Conservation (phyloP, 92 coral and sea anemone species). For the Phenganax stokvisi region DNA sequence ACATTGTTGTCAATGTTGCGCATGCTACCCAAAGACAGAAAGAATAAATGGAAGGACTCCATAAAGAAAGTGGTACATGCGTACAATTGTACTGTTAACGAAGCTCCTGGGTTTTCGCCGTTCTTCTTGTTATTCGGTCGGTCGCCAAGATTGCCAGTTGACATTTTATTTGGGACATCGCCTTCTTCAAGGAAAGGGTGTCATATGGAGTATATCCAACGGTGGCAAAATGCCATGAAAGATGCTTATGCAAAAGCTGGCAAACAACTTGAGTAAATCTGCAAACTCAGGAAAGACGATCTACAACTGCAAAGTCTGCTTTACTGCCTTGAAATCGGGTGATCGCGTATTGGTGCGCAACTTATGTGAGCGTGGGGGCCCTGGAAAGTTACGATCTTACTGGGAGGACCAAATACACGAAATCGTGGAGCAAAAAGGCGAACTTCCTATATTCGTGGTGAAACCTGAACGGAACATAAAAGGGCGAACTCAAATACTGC, state of each 20-base stretch:
- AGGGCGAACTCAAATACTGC: constrained; percentile 1
- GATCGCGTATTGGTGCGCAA: constrained; percentile 24
- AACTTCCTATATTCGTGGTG: not conserved
- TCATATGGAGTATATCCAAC: constrained; percentile 25
- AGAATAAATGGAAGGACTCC: not conserved
- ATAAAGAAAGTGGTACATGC: constrained; percentile 7
- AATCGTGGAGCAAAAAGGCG: constrained; percentile 1
- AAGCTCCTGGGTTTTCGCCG: constrained; percentile 44
- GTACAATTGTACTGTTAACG: constrained; percentile 9
- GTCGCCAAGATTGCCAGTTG: constrained; percentile 43
- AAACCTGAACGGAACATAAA: not conserved
- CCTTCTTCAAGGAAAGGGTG: not conserved
- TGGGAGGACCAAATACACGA: constrained; percentile 17
- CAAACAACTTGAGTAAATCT: constrained; percentile 13
- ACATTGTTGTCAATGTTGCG: not conserved
- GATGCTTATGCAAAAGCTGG: constrained; percentile 34
- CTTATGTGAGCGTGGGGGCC: constrained; percentile 20
- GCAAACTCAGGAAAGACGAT: constrained; percentile 32
- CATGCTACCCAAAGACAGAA: not conserved
- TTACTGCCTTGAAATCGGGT: not conserved
- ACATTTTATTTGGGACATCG: constrained; percentile 38
- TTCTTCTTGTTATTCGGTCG: constrained; percentile 45
- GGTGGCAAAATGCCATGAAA: constrained; percentile 38
- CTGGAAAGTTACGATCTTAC: constrained; percentile 16
- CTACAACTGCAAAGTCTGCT: constrained; percentile 25